Evolutionary conservation across 2,797 vertebrate species (phyloP).

Genomic region (Hyperoplus immaculatus): DNA sequence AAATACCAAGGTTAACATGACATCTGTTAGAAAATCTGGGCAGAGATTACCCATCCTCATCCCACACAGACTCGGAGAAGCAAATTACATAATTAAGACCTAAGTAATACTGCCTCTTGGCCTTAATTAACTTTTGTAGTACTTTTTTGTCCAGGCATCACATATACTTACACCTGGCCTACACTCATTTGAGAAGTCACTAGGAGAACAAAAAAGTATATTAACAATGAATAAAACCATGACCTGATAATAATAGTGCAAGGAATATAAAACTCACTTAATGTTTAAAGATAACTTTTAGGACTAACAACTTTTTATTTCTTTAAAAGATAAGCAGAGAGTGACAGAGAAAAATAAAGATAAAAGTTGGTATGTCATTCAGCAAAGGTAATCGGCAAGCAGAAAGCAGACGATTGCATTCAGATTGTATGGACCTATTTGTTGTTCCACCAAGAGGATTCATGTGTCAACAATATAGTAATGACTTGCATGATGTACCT

Average conservation of each 20-base stretch:
- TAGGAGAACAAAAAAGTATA: background rate
- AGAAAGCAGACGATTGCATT: background rate
- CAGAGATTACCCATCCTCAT: constrained; percentile 81
- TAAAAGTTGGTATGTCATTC: background rate
- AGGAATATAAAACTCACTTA: background rate
- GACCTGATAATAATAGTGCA: background rate
- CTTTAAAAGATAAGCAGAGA: background rate
- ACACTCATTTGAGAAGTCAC: constrained; percentile 1
- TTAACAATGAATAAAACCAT: too few species aligned
- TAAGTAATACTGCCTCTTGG: constrained; percentile 64
- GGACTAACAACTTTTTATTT: background rate
- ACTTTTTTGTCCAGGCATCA: background rate
- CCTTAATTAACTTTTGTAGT: constrained; percentile 47
- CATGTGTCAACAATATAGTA: background rate
- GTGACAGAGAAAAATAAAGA: background rate
- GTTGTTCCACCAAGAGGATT: background rate
- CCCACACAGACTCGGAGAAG: constrained; percentile 63
- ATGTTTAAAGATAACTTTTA: background rate
- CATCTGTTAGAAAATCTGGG: constrained; percentile 85
- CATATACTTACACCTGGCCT: background rate
- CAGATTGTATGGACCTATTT: background rate
- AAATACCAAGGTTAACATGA: constrained; percentile 76
- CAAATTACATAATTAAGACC: constrained; percentile 74
- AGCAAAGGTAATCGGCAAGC: background rate
- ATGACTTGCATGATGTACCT: background rate